Percentiles rank a stretch among this genome's conserved stretches.
Evolutionary conservation across 2,888 invertebrate species (phyloP).

Genomic region (Agriopis leucophaearia): DNA sequence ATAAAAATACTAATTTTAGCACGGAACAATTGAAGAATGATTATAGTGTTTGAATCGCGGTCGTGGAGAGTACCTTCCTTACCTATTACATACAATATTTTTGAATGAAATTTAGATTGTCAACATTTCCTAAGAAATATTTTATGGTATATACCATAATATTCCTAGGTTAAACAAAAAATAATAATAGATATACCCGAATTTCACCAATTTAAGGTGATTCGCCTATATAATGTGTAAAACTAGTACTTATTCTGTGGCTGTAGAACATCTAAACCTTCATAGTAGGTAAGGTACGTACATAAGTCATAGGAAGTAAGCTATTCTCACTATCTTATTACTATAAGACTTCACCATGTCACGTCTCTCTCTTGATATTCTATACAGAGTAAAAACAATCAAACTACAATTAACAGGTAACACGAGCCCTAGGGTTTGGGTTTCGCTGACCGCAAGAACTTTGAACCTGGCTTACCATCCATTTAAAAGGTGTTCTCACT

Average conservation of each 20-base stretch:
- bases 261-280: not conserved
- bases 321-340: not conserved
- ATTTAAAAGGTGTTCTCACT: constrained; percentile 17
- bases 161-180: too few species aligned
- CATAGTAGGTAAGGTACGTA: not conserved
- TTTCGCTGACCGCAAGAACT: constrained; percentile 25
- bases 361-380: not conserved
- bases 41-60: not conserved
- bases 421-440: constrained; percentile 5
- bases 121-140: not conserved
- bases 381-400: constrained; percentile 18
- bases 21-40: constrained; percentile 14
- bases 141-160: too few species aligned
- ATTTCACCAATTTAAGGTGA: not conserved
- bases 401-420: constrained; percentile 25
- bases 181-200: not conserved
- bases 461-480: constrained; percentile 17
- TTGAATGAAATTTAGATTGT: constrained; percentile 14
- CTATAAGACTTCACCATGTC: not conserved
- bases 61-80: not conserved
- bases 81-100: not conserved
- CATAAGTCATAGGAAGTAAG: too few species aligned
- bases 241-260: not conserved
- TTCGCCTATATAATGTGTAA: not conserved
- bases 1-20: constrained; percentile 19